These are phyloP conservation scores for Semicossyphus pulcher DNA, from an alignment of 2,113 vertebrate genomes.

Conservation along the genomic window DNA sequence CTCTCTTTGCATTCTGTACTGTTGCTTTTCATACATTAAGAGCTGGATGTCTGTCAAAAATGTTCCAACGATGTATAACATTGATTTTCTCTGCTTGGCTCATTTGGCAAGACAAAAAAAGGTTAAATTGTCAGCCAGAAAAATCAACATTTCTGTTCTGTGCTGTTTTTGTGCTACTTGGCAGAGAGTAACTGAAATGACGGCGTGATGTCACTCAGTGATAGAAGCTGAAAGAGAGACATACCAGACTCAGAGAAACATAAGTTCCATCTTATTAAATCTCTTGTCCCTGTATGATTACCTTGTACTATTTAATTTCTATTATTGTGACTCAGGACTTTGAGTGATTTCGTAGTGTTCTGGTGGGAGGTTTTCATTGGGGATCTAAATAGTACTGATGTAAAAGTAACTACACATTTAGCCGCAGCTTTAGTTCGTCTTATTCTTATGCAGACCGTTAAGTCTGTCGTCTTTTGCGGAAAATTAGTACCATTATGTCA, in stretches of 20 bases:
- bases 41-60: neutral
- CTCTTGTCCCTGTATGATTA: neutral
- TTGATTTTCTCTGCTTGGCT: neutral
- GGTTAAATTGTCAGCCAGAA: neutral
- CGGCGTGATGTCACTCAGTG: neutral
- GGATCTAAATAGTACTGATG: no score
- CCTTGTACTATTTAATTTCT: neutral
- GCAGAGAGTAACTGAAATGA: neutral
- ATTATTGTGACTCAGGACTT: neutral
- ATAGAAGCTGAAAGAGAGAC: neutral
- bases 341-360: no score
- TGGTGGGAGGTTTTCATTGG: no score
- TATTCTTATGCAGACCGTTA: no score
- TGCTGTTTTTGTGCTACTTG: neutral
- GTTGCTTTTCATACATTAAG: neutral
- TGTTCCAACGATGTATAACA: neutral
- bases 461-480: no score
- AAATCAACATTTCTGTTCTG: neutral
- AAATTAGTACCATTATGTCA: no score
- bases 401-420: no score
- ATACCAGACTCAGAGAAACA: neutral
- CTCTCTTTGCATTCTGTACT: neutral
- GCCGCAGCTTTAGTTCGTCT: no score
- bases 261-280: neutral
- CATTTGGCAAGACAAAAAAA: neutral